phyloP scores from a whole-genome alignment of 2,113 vertebrate genomes.

The Zosterops hypoxanthus region DNA sequence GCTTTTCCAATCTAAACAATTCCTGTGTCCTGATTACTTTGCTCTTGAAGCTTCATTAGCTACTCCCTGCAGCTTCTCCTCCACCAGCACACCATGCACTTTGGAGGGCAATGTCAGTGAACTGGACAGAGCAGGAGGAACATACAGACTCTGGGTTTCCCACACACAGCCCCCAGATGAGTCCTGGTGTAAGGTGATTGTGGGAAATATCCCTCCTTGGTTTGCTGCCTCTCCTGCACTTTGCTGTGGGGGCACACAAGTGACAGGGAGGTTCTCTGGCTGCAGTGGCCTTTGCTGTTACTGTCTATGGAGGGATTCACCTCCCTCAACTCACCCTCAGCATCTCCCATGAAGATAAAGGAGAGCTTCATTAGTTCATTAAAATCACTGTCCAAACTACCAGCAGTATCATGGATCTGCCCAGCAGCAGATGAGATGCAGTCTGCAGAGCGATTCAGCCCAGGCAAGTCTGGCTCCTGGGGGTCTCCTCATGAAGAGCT shows the following conservation, averaged over 20 bases:
- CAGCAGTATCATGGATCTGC: background rate
- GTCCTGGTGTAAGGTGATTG: background rate
- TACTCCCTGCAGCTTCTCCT: background rate
- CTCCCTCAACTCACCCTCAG: background rate
- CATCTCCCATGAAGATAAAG: background rate
- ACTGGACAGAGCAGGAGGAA: background rate
- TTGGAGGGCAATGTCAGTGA: background rate
- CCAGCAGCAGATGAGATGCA: background rate
- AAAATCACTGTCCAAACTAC: background rate
- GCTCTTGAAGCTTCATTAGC: background rate
- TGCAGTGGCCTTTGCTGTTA: background rate
- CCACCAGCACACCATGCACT: too few species aligned
- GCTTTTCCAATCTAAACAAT: background rate
- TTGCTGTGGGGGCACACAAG: background rate
- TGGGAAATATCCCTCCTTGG: background rate
- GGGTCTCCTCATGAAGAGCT: background rate
- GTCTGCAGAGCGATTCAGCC: fast-evolving
- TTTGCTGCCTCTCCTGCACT: background rate
- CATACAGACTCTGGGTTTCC: background rate
- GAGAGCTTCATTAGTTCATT: background rate
- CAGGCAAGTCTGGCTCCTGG: fast-evolving
- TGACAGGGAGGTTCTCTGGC: background rate
- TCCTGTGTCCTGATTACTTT: background rate
- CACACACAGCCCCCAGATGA: background rate
- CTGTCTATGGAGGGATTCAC: background rate